phyloP scores from a whole-genome alignment of 1,140 invertebrate species.

The Drosophila ficusphila region DNA sequence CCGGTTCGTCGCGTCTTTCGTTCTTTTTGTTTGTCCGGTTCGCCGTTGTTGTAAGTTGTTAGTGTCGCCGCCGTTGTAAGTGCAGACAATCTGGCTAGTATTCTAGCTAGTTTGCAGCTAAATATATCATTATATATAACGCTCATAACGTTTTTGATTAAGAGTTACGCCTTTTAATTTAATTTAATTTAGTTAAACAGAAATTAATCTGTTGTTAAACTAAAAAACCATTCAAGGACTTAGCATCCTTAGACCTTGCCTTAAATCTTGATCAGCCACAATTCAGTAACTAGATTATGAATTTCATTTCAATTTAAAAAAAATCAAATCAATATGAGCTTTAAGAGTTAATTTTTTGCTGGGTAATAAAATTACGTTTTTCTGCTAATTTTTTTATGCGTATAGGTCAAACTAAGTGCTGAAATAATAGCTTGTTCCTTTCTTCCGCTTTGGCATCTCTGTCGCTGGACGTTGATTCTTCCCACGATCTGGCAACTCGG shows the following conservation, averaged over 20 bases:
- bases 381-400: no score
- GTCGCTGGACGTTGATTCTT: neutral
- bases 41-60: neutral
- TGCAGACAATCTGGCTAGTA: neutral
- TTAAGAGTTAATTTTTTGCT: no score
- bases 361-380: no score
- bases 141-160: neutral
- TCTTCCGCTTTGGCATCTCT: neutral
- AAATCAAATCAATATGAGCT: no score
- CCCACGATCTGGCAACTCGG: conserved; percentile 1
- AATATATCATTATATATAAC: neutral
- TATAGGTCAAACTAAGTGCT: no score
- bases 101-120: neutral
- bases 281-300: no score
- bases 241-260: no score
- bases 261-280: no score
- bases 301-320: no score
- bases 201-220: no score
- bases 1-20: neutral
- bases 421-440: neutral
- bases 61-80: neutral
- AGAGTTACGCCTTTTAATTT: neutral
- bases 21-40: neutral
- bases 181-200: neutral
- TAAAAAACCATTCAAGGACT: no score